phyloP scores from a whole-genome alignment of 2,113 vertebrate species.

The Diadophis punctatus region DNA sequence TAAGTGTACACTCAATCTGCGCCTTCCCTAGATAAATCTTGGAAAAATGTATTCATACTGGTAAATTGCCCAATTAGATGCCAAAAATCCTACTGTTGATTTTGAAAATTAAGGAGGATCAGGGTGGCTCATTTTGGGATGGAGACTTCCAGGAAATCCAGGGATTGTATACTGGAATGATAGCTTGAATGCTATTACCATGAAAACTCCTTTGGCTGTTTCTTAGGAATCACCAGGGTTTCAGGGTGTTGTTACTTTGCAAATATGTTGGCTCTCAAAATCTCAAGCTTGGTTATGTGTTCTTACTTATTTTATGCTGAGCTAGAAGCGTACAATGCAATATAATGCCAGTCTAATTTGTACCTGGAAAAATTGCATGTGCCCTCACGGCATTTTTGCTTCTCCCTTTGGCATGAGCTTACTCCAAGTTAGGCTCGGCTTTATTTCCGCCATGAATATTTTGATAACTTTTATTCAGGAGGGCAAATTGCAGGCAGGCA shows the following conservation, averaged over 20 bases:
- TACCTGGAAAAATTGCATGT: neutral
- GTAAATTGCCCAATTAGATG: neutral
- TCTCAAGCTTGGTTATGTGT: neutral
- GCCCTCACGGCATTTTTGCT: neutral
- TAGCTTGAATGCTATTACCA: neutral
- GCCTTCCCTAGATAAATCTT: neutral
- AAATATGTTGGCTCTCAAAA: neutral
- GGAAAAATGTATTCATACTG: neutral
- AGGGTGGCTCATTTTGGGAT: too few species aligned
- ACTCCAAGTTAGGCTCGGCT: neutral
- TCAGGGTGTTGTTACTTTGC: neutral
- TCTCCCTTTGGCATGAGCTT: neutral
- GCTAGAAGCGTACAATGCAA: neutral
- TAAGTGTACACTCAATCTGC: neutral
- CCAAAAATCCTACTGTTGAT: neutral
- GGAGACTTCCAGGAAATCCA: too few species aligned
- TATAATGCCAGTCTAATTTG: neutral
- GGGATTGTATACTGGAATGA: too few species aligned
- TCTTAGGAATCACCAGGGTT: neutral
- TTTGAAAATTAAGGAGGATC: neutral
- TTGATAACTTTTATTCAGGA: conserved; percentile 1
- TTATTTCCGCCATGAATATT: conserved; percentile 12
- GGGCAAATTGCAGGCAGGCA: neutral
- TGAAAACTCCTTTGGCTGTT: neutral
- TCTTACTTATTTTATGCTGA: neutral